Evolutionary conservation across 1,140 invertebrate genomes (phyloP).

Genomic region (Heterodera carotae): DNA sequence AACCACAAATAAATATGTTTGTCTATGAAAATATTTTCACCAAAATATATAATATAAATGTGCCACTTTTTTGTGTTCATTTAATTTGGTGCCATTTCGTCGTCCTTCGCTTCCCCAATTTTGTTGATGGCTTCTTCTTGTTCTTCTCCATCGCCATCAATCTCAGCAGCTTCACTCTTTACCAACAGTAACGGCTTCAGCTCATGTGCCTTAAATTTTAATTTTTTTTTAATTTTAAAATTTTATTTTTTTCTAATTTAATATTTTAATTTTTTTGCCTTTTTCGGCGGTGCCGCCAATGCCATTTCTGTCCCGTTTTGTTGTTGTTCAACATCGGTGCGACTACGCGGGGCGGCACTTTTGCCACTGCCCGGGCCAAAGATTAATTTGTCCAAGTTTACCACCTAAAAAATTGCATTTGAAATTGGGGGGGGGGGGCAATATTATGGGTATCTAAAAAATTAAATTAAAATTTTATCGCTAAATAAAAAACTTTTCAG

Average conservation of each 20-base stretch:
- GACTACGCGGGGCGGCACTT: background rate
- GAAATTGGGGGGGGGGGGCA: no score
- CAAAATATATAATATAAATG: no score
- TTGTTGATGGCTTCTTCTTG: background rate
- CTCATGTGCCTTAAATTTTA: background rate
- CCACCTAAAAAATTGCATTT: background rate
- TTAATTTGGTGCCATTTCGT: background rate
- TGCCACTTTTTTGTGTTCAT: no score
- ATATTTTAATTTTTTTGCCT: background rate
- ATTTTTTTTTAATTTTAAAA: background rate
- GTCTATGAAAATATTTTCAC: no score
- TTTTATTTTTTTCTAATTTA: background rate
- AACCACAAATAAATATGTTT: no score
- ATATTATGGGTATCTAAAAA: no score
- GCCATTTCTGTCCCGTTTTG: constrained; percentile 2
- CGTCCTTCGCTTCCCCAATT: background rate
- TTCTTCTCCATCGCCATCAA: background rate
- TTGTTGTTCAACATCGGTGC: background rate
- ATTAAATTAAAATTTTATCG: no score
- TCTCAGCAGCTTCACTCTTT: background rate
- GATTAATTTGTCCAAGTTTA: constrained; percentile 58
- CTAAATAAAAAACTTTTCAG: no score
- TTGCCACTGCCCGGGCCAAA: constrained; percentile 31
- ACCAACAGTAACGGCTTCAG: background rate
- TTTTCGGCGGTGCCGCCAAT: background rate